Base-by-base conservation (phyloP, 1,140 invertebrate genomes). In the Drosophila pruinosa region DNA sequence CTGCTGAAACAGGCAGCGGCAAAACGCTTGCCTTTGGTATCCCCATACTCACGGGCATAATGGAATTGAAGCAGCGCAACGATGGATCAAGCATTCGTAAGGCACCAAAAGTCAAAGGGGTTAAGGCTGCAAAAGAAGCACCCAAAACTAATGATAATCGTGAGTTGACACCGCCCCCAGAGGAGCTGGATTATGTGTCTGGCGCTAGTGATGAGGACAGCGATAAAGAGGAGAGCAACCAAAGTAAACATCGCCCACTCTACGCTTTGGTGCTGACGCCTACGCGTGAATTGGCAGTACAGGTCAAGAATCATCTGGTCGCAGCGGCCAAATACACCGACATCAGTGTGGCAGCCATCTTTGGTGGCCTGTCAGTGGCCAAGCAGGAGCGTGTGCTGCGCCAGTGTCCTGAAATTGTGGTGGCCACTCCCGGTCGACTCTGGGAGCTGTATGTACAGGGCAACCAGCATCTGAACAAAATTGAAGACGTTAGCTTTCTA, bases 1-100 rank as follows among this genome's bases (percentile, higher is more conserved):
- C 98, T 67, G 98, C 98, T 7, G 97, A 99, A 93, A 99, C 98
- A 0, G 98, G 98, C 5, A 99, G 97, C 93, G 98, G 98, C 0
- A 99, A 99, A 93, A 99, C 98, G 0, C 92, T 99, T 34, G 98
- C 98, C 0, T 99, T 99, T 94, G 97, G 96, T 2, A 96, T 99
- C 67, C 98, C 98, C 21, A 96, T 99, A 45, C 91, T 99, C 43
- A 92, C 94, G 70, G 96, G 96, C 4, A 98, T 99, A 68, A 91
- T 98, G 52, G 93, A 95, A 75, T 90, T 96, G 1, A 95, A 95
- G 89, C 91, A 92, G 72, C 74, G 92, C 5, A 89, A 65, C 31
- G 43, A 57, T 7, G 69, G 86, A 41, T 76, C 71, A 2, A 78
- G 67, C 38, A 91, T 71, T 75, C 72, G 79, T 48, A 91, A 85